Percentiles rank a stretch among this genome's conserved stretches.
Evolutionary conservation across 2,113 vertebrate genomes (phyloP).

Genomic region (Panurus biarmicus): DNA sequence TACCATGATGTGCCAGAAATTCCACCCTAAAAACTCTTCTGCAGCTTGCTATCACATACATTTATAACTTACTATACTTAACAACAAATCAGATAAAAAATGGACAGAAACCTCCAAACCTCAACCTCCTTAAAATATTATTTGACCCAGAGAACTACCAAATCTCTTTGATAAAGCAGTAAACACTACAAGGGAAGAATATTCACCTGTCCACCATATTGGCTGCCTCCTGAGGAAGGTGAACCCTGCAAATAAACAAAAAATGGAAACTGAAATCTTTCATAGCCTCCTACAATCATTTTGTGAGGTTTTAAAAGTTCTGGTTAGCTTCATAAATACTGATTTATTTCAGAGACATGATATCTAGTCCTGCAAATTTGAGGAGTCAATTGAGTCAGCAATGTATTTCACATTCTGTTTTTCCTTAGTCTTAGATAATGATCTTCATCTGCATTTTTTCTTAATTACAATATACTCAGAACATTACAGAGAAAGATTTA

Average conservation of each 20-base stretch:
- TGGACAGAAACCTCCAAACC: not conserved
- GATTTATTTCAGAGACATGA: not conserved
- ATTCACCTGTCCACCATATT: constrained; percentile 35
- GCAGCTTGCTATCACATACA: not conserved
- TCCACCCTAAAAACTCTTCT: not conserved
- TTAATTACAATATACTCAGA: not conserved
- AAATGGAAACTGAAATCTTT: not conserved
- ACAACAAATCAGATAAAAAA: not conserved
- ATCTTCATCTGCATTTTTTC: not conserved
- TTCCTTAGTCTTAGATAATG: not conserved
- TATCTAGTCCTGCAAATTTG: not conserved
- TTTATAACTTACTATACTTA: not conserved
- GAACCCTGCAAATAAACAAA: constrained; percentile 1
- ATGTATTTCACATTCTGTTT: not conserved
- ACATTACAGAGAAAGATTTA: not conserved
- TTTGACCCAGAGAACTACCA: not conserved
- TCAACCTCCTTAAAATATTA: not conserved
- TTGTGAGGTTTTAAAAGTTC: not conserved
- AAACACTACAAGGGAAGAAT: not conserved
- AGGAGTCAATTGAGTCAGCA: not conserved
- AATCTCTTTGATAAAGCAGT: not conserved
- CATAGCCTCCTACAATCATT: not conserved
- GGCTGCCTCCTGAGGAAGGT: constrained; percentile 1
- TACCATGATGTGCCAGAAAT: not conserved
- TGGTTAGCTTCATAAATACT: not conserved